Base-by-base conservation (phyloP, 2,113 vertebrate species). In the Morone chrysops region DNA sequence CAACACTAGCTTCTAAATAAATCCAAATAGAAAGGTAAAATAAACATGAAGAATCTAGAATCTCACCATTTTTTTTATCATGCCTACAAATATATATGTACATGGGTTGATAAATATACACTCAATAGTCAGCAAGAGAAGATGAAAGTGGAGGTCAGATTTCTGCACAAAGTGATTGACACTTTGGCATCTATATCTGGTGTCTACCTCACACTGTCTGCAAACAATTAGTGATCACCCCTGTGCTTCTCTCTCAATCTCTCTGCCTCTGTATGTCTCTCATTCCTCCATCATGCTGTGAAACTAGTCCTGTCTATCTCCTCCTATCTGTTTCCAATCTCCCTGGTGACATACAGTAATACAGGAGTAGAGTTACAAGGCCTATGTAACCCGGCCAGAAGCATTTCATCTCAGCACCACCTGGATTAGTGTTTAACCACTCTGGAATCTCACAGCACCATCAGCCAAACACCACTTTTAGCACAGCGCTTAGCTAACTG, bases 351-450 rank as follows among this genome's bases (percentile, higher is more conserved):
- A 81, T 65, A 70, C 82, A 60, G 89, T 84, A 73, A 89, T 79
- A 81, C 85, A 70, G 89, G 90, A 83, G 79, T 91, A 80, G 85
- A 78, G 88, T 94, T 94, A 82, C 90, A 60, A 17, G 86, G 65
- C 80, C 81, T 18, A 50, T 87, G 87, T 80, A 90, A 89, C 74
- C 74, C 38, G 51, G 89, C 78, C 90, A 85, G 87, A 63, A 61
- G 57, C 90, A 90, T 89, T 91, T 90, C 86, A 89, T 87, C 86
- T 81, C 92, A 89, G 74, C 89, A 89, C 89, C 90, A 93, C 91
- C 91, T 92, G 91, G 90, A 92, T 93, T 92, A 89, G 91, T 92
- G 90, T 88, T 94, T 92, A 92, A 94, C 79, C 90, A 92, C 65
- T 80, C 54, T 43, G 89, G 87, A 92, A 92, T 89, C 88, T 92